Percentiles rank a stretch among this genome's conserved stretches.
These are phyloP conservation scores for Pentalonia nigronervosa DNA, from an alignment of 1,140 invertebrate genomes.

Conservation along the genomic window DNA sequence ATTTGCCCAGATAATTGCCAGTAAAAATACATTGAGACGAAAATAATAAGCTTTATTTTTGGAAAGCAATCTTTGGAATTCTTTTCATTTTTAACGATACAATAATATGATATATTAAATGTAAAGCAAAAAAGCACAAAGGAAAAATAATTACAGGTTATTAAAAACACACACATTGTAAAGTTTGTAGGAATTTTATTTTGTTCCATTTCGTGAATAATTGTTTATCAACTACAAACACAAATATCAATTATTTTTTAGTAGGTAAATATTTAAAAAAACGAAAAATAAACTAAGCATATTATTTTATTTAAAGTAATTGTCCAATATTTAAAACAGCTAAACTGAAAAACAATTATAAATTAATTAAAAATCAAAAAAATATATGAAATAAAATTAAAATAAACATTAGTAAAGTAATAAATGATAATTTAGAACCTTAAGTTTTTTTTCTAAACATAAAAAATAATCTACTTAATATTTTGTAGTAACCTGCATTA, in stretches of 20 bases:
- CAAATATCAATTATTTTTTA: slow-evolving; percentile 12
- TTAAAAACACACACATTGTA: not conserved
- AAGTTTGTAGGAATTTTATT: not conserved
- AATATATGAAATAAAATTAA: not conserved
- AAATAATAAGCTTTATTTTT: not conserved
- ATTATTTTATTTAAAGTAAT: not conserved
- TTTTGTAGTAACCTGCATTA: not conserved
- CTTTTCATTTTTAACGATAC: not conserved
- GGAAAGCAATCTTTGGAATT: not conserved
- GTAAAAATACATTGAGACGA: not conserved
- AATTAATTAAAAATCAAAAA: not conserved
- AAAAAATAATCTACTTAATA: not conserved
- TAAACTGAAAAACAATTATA: not conserved
- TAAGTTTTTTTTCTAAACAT: not conserved
- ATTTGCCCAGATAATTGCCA: not conserved
- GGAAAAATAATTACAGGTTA: not conserved
- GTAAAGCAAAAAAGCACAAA: not conserved
- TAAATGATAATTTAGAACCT: not conserved
- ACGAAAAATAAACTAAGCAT: not conserved
- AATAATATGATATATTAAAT: not conserved
- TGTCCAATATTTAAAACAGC: not conserved
- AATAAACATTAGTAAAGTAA: not conserved
- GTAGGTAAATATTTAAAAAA: not conserved
- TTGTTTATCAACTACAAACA: not conserved
- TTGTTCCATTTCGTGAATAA: not conserved